phyloP scores from a whole-genome alignment of 2,888 invertebrate species.

The Argynnis bischoffii region DNA sequence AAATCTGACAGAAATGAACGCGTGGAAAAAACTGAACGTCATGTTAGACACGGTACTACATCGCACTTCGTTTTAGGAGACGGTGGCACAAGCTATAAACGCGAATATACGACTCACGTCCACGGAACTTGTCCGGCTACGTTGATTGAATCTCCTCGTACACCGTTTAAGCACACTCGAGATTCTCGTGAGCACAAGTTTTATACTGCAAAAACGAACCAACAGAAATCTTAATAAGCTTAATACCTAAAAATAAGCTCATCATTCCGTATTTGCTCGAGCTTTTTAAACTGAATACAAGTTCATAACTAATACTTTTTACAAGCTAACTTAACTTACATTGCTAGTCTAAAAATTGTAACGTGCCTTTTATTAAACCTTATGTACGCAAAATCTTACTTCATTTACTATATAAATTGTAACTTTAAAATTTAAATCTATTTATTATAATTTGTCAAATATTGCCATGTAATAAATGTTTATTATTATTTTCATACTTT shows the following conservation, averaged over 20 bases:
- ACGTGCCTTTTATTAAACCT: constrained; percentile 55
- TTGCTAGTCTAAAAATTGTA: constrained; percentile 50
- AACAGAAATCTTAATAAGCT: constrained; percentile 43
- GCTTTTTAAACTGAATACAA: constrained; percentile 46
- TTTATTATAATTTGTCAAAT: constrained; percentile 59
- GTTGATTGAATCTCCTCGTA: constrained; percentile 87
- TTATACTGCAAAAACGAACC: constrained; percentile 86
- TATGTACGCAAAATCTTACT: constrained; percentile 51
- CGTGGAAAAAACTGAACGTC: constrained; percentile 82
- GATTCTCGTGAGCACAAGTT: constrained; percentile 93
- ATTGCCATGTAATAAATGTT: constrained; percentile 59
- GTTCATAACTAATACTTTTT: constrained; percentile 47
- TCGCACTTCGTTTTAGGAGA: constrained; percentile 91
- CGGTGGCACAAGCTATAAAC: constrained; percentile 86
- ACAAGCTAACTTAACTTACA: constrained; percentile 55
- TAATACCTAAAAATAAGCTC: constrained; percentile 37
- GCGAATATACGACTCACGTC: constrained; percentile 87
- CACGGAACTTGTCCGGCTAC: constrained; percentile 92
- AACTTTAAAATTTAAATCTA: constrained; percentile 45
- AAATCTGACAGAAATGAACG: constrained; percentile 62
- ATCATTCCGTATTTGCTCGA: constrained; percentile 56
- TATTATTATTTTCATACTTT: constrained; percentile 27
- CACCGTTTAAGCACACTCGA: constrained; percentile 91
- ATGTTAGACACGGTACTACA: constrained; percentile 85
- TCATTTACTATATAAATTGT: constrained; percentile 39